These are phyloP conservation scores for Carassius auratus DNA, from an alignment of 2,113 vertebrate species.

Conservation along the genomic window DNA sequence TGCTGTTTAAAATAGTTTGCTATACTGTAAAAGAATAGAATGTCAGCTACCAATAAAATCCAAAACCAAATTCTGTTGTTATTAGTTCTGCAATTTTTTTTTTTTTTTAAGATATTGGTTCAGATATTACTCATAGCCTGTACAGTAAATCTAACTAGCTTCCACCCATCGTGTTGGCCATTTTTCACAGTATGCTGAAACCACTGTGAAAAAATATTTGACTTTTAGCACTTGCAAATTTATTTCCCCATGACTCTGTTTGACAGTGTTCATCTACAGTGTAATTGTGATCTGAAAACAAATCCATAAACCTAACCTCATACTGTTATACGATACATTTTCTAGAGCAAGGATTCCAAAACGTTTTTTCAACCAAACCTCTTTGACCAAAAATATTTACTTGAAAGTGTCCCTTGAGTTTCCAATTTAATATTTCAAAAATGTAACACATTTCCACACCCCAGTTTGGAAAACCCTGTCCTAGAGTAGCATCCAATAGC, in stretches of 20 bases:
- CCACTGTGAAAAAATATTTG: constrained; percentile 58
- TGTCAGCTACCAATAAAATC: not conserved
- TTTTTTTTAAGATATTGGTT: too few species aligned
- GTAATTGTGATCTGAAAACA: not conserved
- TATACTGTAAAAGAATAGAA: not conserved
- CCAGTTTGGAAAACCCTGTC: not conserved
- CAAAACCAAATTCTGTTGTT: not conserved
- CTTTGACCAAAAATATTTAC: constrained; percentile 5
- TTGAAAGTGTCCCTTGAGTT: not conserved
- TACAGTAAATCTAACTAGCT: not conserved
- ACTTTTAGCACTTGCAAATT: constrained; percentile 11
- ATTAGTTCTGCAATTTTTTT: not conserved
- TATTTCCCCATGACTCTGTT: constrained; percentile 5
- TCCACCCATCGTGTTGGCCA: constrained; percentile 10
- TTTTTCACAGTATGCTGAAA: constrained; percentile 61
- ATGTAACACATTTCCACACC: not conserved
- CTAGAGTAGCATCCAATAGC: too few species aligned
- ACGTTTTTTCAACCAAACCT: not conserved
- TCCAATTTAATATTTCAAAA: not conserved
- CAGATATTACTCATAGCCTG: not conserved
- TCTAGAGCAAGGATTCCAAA: not conserved
- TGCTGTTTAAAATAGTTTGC: not conserved
- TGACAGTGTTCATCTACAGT: not conserved
- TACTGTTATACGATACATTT: not conserved
- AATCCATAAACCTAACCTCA: not conserved